phyloP scores from a whole-genome alignment of 2,888 invertebrate species.

The Andrena marginata region DNA sequence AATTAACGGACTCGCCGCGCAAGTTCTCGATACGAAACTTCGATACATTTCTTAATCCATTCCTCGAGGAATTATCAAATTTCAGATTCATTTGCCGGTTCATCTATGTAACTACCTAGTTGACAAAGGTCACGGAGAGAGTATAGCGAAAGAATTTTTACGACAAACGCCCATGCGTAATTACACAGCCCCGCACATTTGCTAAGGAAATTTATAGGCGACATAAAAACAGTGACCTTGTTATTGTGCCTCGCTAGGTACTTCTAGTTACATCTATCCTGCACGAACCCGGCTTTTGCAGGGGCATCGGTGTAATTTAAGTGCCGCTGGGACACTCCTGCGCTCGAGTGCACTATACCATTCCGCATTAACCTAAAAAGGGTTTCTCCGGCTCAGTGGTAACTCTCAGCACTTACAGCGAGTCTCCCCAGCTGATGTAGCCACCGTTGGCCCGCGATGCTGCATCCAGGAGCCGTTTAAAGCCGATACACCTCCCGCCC shows the following conservation, averaged over 20 bases:
- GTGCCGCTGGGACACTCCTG: slow-evolving; percentile 63
- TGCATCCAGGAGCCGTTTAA: slow-evolving; percentile 42
- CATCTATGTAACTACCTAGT: slow-evolving; percentile 3
- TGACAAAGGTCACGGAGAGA: neutral
- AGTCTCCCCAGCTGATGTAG: slow-evolving; percentile 37
- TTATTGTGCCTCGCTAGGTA: slow-evolving; percentile 47
- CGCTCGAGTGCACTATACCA: slow-evolving; percentile 68
- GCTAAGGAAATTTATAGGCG: slow-evolving; percentile 42
- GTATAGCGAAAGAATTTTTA: slow-evolving; percentile 24
- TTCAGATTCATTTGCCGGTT: neutral
- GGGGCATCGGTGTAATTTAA: slow-evolving; percentile 69
- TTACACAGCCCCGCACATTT: slow-evolving; percentile 30
- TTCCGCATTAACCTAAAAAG: slow-evolving; percentile 73
- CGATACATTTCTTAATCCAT: neutral
- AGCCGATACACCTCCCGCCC: slow-evolving; percentile 27
- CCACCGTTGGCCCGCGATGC: slow-evolving; percentile 18
- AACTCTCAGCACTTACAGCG: slow-evolving; percentile 64
- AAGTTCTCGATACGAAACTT: slow-evolving; percentile 56
- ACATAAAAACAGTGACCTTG: slow-evolving; percentile 56
- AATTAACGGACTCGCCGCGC: slow-evolving; percentile 72
- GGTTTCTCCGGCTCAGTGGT: slow-evolving; percentile 63
- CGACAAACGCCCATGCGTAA: slow-evolving; percentile 48
- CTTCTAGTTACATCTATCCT: slow-evolving; percentile 53
- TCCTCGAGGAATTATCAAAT: neutral
- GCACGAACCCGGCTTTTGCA: slow-evolving; percentile 63